Conservation (phyloP, 2,113 vertebrate species). For the Hippoglossus stenolepis region DNA sequence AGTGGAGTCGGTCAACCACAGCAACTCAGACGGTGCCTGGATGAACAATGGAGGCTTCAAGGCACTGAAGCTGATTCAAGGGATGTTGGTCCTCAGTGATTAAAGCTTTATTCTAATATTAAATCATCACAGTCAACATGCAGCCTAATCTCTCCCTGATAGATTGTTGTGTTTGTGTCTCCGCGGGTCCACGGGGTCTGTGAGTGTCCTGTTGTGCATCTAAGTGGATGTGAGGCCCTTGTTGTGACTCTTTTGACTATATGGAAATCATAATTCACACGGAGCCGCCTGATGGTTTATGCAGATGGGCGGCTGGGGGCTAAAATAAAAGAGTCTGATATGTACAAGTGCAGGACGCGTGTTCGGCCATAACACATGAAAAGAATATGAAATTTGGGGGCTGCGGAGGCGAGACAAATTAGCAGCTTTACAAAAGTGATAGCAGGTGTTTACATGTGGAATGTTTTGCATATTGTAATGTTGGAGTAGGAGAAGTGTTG, state of each 20-base stretch:
- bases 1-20: no score
- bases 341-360: conserved; percentile 31
- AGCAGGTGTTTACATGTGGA: conserved; percentile 79
- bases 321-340: conserved; percentile 25
- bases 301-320: conserved; percentile 70
- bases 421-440: conserved; percentile 71
- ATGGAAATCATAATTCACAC: conserved; percentile 68
- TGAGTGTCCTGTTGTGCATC: background rate
- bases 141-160: background rate
- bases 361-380: conserved; percentile 60
- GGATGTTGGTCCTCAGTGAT: background rate
- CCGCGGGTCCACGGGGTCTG: background rate
- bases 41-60: background rate
- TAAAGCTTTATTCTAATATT: background rate
- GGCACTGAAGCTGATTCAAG: background rate
- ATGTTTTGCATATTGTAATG: conserved; percentile 73
- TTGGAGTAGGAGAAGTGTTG: background rate
- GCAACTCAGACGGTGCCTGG: no score
- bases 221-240: background rate
- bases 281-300: conserved; percentile 58
- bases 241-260: conserved; percentile 60
- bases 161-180: background rate
- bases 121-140: background rate
- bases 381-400: conserved; percentile 63
- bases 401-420: conserved; percentile 62